phyloP scores from a whole-genome alignment of 2,888 invertebrate species.

The Pyrgus malvae region DNA sequence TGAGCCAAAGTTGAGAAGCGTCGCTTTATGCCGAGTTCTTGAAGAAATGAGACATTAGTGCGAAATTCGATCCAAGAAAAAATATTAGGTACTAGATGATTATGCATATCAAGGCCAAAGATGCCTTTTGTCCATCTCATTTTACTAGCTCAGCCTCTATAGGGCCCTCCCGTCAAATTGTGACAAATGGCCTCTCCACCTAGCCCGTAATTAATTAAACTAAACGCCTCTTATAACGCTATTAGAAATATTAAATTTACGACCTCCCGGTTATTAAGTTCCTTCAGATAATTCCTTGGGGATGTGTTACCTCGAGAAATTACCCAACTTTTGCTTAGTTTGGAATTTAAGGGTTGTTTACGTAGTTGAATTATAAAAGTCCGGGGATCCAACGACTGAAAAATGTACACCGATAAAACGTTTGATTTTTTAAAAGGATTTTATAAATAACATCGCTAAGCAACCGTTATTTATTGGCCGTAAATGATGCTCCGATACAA shows the following conservation, averaged over 20 bases:
- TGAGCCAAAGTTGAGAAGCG: no score
- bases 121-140: not conserved
- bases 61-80: no score
- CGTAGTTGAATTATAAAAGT: not conserved
- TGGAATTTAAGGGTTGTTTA: not conserved
- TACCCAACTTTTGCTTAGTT: not conserved
- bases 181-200: not conserved
- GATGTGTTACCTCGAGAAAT: not conserved
- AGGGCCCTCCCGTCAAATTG: not conserved
- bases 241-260: conserved; percentile 4
- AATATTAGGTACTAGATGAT: no score
- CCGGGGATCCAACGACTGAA: no score
- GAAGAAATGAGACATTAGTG: no score
- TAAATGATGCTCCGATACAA: no score
- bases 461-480: no score
- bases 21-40: no score
- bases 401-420: no score
- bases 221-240: not conserved
- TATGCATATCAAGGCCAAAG: not conserved
- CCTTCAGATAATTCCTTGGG: not conserved
- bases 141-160: no score
- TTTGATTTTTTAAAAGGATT: no score
- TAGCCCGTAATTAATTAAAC: conserved; percentile 5
- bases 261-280: not conserved
- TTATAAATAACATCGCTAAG: no score